Evolutionary conservation across 2,888 invertebrate genomes (phyloP).

Genomic region (Pristionchus arcanus): DNA sequence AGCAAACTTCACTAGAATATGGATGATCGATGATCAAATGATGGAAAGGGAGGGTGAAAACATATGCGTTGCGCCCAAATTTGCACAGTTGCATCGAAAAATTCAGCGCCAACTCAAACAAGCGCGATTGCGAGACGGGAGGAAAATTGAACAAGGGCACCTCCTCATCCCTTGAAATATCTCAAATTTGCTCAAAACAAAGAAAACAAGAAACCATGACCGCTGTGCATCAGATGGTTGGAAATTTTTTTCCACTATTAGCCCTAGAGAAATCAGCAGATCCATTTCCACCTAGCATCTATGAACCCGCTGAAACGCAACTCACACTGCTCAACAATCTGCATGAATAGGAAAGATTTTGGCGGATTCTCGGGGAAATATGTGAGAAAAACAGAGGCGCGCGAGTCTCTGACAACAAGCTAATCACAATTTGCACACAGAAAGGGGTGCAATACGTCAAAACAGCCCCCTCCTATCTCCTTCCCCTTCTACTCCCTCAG

Average conservation of each 20-base stretch:
- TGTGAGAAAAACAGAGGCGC: not conserved
- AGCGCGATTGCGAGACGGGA: not conserved
- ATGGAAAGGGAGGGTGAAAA: not conserved
- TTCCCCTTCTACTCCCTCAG: not conserved
- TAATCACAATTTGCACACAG: slow-evolving; percentile 18
- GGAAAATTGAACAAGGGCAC: not conserved
- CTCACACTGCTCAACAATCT: not conserved
- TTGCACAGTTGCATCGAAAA: slow-evolving; percentile 30
- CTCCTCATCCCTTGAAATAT: not conserved
- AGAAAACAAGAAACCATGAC: not conserved
- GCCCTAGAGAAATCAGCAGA: not conserved
- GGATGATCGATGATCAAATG: not conserved
- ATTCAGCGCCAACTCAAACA: slow-evolving; percentile 8
- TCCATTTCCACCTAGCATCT: not conserved
- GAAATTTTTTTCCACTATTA: too few species aligned
- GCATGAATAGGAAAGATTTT: not conserved
- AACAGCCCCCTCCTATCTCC: not conserved
- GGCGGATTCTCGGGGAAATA: not conserved
- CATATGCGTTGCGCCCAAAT: not conserved
- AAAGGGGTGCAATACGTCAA: not conserved
- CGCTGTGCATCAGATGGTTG: too few species aligned
- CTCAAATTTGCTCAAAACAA: too few species aligned
- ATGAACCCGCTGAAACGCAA: not conserved
- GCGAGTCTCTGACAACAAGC: not conserved
- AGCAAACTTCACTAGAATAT: not conserved